A percentile compares a stretch with the other conserved stretches of the same genome.
Evolutionary conservation across 2,888 invertebrate species (phyloP).

Genomic region (Andrena marginata): DNA sequence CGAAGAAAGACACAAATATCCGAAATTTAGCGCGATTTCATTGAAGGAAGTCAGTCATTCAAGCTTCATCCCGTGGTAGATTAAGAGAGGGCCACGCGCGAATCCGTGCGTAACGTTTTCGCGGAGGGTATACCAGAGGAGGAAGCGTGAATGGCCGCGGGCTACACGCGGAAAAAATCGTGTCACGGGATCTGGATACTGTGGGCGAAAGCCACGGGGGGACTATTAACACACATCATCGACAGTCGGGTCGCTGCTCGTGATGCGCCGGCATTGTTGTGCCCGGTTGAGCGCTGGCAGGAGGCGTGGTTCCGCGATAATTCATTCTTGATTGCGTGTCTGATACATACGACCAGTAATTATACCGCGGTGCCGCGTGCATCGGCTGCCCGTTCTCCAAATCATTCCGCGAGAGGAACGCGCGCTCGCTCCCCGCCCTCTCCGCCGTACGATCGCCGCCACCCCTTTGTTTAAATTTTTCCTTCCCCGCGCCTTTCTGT

Average conservation of each 20-base stretch:
- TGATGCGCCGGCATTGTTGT: constrained; percentile 83
- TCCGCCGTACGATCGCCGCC: constrained; percentile 15
- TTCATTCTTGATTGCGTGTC: constrained; percentile 85
- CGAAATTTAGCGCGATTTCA: too few species aligned
- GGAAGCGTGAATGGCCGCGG: constrained; percentile 38
- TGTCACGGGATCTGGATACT: constrained; percentile 73
- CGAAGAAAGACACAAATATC: too few species aligned
- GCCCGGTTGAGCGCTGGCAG: constrained; percentile 76
- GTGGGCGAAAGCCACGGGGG: constrained; percentile 72
- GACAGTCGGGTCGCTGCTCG: constrained; percentile 82
- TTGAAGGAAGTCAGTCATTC: too few species aligned
- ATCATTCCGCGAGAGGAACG: constrained; percentile 53
- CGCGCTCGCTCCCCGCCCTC: constrained; percentile 13
- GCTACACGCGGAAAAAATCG: constrained; percentile 52
- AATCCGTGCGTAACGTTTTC: constrained; percentile 22
- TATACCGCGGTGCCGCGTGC: constrained; percentile 74
- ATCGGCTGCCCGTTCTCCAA: constrained; percentile 60
- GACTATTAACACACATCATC: constrained; percentile 84
- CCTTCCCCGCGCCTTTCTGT: constrained; percentile 4
- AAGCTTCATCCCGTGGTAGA: neutral
- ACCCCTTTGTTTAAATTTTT: constrained; percentile 17
- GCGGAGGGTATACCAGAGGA: neutral
- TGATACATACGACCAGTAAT: constrained; percentile 84
- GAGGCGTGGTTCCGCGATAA: constrained; percentile 82
- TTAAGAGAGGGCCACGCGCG: neutral